Base-by-base conservation (phyloP, 2,888 invertebrate genomes). In the Tricholauxania praeusta region DNA sequence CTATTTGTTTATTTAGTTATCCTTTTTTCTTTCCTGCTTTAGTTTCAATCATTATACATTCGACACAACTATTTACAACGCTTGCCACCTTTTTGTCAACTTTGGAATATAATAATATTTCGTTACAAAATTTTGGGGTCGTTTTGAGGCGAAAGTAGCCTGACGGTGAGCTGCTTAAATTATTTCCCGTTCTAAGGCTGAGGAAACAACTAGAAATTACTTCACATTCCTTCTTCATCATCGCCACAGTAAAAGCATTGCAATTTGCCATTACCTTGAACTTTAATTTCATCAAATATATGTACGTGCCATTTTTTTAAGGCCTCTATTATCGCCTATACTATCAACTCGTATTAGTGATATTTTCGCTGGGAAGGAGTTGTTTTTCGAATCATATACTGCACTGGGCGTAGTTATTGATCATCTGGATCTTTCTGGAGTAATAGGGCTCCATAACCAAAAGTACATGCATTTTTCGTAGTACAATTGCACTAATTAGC, bases 91-190 rank as follows among this genome's bases (percentile, higher is more conserved):
- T 64, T 49, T n/a, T 10, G 19, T 22, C 14, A 64, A 8, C 4
- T 64, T 15, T 15, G 64, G 48, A 22, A 64, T 64, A 47, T 49
- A 64, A 49, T 48, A 64, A 5, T 49, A 48, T 15, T 51, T 64
- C 47, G 49, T 49, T n/a, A 64, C 19, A 4, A 47, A 4, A 22
- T 64, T 17, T 64, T 66, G 64, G 22, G 62, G 64, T 28, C 10
- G 28, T 8, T 53, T 62, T 47, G 72, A 17, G 53, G 51, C 48
- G 32, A 69, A 85, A 78, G 86, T 85, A 32, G 85, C 84, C n/a
- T 75, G 75, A 62, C 82, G 32, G 75, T 87, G 86, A 0, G 78
- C 78, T 32, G 71, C 79, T 66, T 76, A 76, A 8, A 87, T 86
- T 7, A 87, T 80, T 72, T 86, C 81, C 12, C 70, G 52, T 2